Percentiles rank a stretch among this genome's conserved stretches.
Conservation (phyloP, 2,113 vertebrate genomes). For the Daboia siamensis region DNA sequence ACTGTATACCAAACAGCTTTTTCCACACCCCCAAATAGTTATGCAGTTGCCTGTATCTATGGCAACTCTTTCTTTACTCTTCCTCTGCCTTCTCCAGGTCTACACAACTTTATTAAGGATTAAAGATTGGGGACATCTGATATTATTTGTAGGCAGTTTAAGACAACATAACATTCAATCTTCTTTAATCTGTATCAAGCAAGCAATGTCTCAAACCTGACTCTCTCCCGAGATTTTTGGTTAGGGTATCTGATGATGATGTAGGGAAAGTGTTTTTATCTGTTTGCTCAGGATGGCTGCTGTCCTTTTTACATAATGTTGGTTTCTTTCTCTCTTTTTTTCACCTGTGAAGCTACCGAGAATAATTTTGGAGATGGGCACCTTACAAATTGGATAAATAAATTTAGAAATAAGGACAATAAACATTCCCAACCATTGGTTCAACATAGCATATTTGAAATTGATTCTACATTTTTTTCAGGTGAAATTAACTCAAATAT, state of each 20-base stretch:
- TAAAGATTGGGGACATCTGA: neutral
- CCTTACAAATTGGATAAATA: neutral
- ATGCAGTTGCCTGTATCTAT: neutral
- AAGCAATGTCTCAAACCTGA: neutral
- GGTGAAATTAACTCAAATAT: neutral
- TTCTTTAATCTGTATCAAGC: neutral
- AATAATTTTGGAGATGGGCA: neutral
- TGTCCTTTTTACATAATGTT: neutral
- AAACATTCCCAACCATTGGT: neutral
- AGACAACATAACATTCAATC: neutral
- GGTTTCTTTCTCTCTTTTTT: neutral
- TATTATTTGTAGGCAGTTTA: neutral
- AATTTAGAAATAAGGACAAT: neutral
- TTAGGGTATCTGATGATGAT: neutral
- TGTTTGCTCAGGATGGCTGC: neutral
- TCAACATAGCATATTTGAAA: neutral
- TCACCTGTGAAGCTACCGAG: neutral
- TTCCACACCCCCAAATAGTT: neutral
- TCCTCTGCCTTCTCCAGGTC: neutral
- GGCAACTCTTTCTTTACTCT: neutral
- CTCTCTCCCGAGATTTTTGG: neutral
- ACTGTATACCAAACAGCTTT: neutral
- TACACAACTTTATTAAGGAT: neutral
- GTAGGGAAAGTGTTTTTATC: neutral
- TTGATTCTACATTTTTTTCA: neutral